Evolutionary conservation across 2,113 vertebrate species (phyloP), one percentile per base, ranked within the genome.

Genomic region (Burhinus oedicnemus): DNA sequence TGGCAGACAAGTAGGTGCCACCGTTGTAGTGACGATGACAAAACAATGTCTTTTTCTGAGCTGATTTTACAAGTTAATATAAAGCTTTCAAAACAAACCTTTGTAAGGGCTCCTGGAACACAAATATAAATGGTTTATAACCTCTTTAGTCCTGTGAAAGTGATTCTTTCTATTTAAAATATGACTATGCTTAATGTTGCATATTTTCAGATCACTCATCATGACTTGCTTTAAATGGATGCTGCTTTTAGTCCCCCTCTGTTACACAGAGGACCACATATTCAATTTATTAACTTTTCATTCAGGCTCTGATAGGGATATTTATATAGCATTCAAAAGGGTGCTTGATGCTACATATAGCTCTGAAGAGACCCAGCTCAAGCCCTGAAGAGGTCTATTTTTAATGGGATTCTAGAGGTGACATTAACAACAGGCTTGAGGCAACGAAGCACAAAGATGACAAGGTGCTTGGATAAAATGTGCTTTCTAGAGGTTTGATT

Each of bases 71-170:
- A 87, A 70, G 74, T 62, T 66, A 86, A 77, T 86, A 19, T 21
- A 66, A 80, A 70, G 51, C 75, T 93, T 96, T 80, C 84, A 88
- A 90, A 95, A 77, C 30, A 92, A 66, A 95, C 34, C 40, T 12
- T 23, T 90, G 27, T 34, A 66, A 92, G 26, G 21, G 49, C 27
- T 88, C 34, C 72, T 71, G 74, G 85, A 92, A 87, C 38, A 29
- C 52, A 89, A 64, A 57, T 8, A 45, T 15, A 65, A 92, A 45
- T 36, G 57, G 29, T 78, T 76, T 92, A 71, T 84, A 94, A 84
- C 72, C 65, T 87, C 44, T 55, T 47, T 61, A 70, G 52, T 45
- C 40, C 29, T 40, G 19, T 49, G 40, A 74, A 70, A 90, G 58
- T n/a, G 38, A 36, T 84, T 92, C 40, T 82, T 92, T 42, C 65